Conservation (phyloP, 53 echinoderm and acorn worm genomes). For the Apostichopus leukothele region DNA sequence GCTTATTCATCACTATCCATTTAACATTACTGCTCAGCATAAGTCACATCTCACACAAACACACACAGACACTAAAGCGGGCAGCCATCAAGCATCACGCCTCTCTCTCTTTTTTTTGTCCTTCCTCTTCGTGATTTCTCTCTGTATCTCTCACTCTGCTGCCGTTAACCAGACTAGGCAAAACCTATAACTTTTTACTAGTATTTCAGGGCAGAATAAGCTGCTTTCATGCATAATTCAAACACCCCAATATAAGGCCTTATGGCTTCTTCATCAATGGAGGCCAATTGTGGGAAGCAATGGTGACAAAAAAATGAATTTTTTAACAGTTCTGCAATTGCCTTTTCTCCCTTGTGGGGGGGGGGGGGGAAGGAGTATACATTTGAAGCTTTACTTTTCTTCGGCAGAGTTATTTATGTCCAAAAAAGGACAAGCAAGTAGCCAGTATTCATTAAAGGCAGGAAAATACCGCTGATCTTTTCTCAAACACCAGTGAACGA, state of each 20-base stretch:
- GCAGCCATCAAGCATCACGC: background rate
- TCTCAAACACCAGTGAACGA: background rate
- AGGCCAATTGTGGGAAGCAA: conserved; percentile 20
- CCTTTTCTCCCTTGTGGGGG: background rate
- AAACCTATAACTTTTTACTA: background rate
- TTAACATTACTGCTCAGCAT: background rate
- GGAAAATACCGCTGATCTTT: background rate
- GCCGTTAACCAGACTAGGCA: background rate
- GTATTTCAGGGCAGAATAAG: background rate
- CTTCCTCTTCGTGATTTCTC: background rate
- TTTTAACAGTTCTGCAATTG: conserved; percentile 37
- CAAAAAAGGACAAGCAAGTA: background rate
- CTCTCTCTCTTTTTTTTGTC: background rate
- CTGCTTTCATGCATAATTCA: conserved; percentile 42
- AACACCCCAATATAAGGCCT: conserved; percentile 14
- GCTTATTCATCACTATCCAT: background rate
- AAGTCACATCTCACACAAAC: background rate
- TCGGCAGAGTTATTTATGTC: background rate
- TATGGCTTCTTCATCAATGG: conserved; percentile 41
- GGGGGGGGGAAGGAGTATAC: background rate
- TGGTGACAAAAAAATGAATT: conserved; percentile 30
- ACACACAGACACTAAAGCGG: background rate
- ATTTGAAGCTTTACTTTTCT: background rate
- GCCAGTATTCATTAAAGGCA: background rate
- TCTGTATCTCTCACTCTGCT: no score